Evolutionary conservation across 2,113 vertebrate genomes (phyloP).

Genomic region (Candoia aspera): DNA sequence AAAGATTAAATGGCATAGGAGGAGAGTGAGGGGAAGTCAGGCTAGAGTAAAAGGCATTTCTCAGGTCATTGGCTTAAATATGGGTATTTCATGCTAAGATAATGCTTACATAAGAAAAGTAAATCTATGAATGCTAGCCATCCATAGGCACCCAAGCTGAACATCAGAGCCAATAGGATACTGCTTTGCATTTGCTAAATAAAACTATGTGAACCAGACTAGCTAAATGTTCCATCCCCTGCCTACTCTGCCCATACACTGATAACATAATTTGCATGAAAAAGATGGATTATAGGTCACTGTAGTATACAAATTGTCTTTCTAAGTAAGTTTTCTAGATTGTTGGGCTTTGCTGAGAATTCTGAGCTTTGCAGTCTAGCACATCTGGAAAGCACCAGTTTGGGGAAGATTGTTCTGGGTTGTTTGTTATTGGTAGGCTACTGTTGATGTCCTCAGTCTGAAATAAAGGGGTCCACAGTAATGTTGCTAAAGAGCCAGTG

Average conservation of each 20-base stretch:
- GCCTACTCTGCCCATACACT: not conserved
- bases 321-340: not conserved
- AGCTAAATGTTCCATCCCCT: not conserved
- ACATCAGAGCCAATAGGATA: constrained; percentile 42
- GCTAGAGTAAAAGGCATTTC: constrained; percentile 63
- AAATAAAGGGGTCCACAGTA: not conserved
- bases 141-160: constrained; percentile 41
- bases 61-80: constrained; percentile 65
- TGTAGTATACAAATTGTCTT: not conserved
- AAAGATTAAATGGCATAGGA: constrained; percentile 50
- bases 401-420: not conserved
- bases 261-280: not conserved
- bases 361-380: not conserved
- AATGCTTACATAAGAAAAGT: constrained; percentile 54
- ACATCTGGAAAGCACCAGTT: not conserved
- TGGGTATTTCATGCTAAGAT: constrained; percentile 55
- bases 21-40: constrained; percentile 41
- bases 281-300: not conserved
- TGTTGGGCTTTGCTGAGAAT: not conserved
- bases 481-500: not conserved
- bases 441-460: not conserved
- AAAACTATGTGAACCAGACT: not conserved
- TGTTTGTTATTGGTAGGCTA: not conserved
- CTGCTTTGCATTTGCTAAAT: constrained; percentile 20
- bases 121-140: constrained; percentile 44